A percentile compares a stretch with the other conserved stretches of the same genome.
These are phyloP conservation scores for Junonia oenone DNA, from an alignment of 2,888 invertebrate genomes.

Conservation along the genomic window DNA sequence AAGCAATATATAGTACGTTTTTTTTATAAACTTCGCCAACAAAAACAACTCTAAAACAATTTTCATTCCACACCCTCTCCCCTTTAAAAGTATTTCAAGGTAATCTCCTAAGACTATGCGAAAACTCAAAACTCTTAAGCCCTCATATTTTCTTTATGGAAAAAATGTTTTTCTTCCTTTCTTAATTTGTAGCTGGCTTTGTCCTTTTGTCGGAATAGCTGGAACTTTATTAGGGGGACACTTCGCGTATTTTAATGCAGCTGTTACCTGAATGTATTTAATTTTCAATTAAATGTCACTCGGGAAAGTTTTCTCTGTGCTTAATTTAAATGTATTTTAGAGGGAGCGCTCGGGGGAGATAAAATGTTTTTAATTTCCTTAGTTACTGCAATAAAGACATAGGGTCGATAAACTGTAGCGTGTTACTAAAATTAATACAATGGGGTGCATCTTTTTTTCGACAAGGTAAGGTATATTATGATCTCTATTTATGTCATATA, in stretches of 20 bases:
- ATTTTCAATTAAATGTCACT: slow-evolving; percentile 26
- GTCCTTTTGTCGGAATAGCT: slow-evolving; percentile 17
- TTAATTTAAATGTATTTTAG: slow-evolving; percentile 20
- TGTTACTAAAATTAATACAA: background rate
- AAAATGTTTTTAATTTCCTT: slow-evolving; percentile 7
- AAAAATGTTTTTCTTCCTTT: slow-evolving; percentile 48
- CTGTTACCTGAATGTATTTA: slow-evolving; percentile 23
- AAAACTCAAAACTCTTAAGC: slow-evolving; percentile 63
- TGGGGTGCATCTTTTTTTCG: background rate
- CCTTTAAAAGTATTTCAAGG: slow-evolving; percentile 60
- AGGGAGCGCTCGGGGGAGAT: slow-evolving; percentile 8
- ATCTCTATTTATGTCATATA: no score
- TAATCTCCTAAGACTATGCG: slow-evolving; percentile 69
- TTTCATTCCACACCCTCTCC: slow-evolving; percentile 42
- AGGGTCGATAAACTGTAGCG: background rate
- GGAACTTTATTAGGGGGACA: slow-evolving; percentile 13
- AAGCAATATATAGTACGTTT: slow-evolving; percentile 20
- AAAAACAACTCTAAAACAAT: slow-evolving; percentile 54
- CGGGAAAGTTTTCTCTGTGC: slow-evolving; percentile 20
- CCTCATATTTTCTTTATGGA: slow-evolving; percentile 62
- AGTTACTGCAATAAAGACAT: background rate
- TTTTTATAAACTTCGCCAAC: slow-evolving; percentile 33
- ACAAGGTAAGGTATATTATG: no score
- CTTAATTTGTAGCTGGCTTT: slow-evolving; percentile 38
- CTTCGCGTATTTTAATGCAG: slow-evolving; percentile 22